phyloP scores from a whole-genome alignment of 2,888 invertebrate genomes.

The Oasisia sp. region DNA sequence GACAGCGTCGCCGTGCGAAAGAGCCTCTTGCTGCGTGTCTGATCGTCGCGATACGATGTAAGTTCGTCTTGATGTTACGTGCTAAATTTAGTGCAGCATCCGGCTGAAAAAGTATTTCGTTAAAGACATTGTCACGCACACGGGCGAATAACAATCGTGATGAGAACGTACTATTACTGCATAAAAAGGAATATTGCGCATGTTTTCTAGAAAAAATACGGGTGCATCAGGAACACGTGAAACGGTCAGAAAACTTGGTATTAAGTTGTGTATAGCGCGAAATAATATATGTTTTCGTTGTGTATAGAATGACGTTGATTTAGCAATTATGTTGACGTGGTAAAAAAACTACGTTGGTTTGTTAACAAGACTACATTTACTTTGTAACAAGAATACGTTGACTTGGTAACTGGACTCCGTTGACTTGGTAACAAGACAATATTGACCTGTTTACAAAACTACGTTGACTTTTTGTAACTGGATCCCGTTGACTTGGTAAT shows the following conservation, averaged over 20 bases:
- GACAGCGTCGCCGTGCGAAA: neutral
- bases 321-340: neutral
- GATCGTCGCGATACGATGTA: neutral
- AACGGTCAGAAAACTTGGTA: no score
- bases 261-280: neutral
- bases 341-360: neutral
- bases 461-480: neutral
- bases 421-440: neutral
- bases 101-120: neutral
- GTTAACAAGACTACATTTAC: neutral
- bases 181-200: neutral
- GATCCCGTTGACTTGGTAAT: no score
- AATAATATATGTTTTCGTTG: neutral
- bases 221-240: neutral
- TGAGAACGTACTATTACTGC: neutral
- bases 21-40: neutral
- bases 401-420: neutral
- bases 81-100: neutral
- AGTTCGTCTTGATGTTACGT: neutral
- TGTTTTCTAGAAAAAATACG: no score
- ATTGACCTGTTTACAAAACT: neutral
- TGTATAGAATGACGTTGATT: neutral
- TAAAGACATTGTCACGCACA: neutral
- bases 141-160: neutral
- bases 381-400: neutral